Conservation (phyloP, 2,888 invertebrate genomes). For the Hetaerina titia region DNA sequence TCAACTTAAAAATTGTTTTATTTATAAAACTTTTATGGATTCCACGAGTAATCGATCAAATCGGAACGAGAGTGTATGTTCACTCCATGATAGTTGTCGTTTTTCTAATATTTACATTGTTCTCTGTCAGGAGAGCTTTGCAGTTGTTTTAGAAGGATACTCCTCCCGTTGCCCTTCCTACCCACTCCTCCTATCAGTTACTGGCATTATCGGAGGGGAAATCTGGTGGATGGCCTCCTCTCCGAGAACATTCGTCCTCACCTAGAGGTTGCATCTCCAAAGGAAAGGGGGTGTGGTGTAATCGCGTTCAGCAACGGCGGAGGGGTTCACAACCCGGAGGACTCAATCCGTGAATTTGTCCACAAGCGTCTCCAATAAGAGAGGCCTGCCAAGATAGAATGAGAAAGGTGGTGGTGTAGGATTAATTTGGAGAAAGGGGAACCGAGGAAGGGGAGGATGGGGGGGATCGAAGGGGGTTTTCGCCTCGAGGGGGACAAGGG, state of each 20-base stretch:
- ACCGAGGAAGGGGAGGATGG: not conserved
- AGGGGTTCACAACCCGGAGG: not conserved
- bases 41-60: no score
- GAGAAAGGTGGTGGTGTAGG: slow-evolving; percentile 31
- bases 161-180: not conserved
- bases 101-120: no score
- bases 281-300: not conserved
- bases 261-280: not conserved
- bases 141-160: not conserved
- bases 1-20: no score
- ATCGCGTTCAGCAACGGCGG: not conserved
- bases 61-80: no score
- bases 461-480: not conserved
- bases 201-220: not conserved
- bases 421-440: slow-evolving; percentile 36
- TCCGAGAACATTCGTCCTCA: not conserved
- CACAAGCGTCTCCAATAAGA: not conserved
- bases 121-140: no score
- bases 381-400: slow-evolving; percentile 40
- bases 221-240: not conserved
- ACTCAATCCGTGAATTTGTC: slow-evolving; percentile 52
- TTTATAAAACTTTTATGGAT: no score
- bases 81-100: no score
- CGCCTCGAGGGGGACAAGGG: not conserved
- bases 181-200: not conserved